Base-by-base conservation (phyloP, 2,797 vertebrate genomes). In the Catostomus latipinnis region DNA sequence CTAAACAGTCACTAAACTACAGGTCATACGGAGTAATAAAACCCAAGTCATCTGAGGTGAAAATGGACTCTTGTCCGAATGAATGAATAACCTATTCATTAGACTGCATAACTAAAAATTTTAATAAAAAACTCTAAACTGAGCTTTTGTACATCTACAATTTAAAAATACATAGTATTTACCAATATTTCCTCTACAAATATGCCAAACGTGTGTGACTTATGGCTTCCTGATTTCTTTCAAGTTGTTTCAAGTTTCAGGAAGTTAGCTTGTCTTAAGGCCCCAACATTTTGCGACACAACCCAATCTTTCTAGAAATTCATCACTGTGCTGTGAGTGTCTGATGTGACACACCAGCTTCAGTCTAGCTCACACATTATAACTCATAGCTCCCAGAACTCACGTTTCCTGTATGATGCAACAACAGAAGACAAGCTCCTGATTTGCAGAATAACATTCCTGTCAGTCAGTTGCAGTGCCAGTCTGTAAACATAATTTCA, bases 281-380 rank as follows among this genome's bases (percentile, higher is more conserved):
- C 4, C 34, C 22, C 18, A 9, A n/a, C n/a, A 8, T 62, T 14
- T 70, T 4, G 16, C 18, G 43, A 70, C 67, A 62, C 72, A 68
- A 62, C 46, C 11, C 49, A 62, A 71, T 71, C 58, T 34, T 56
- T 63, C 69, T 8, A 34, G 45, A 68, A 74, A 81, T 73, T 22
- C 71, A 68, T 62, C 34, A 22, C 43, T 68, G 45, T 43, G 14
- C 70, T 49, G 43, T 13, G 54, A 73, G 6, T 16, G 49, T 56
- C 58, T 56, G 14, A 72, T 45, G 52, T 57, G 71, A 43, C n/a
- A 73, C 49, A 63, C 12, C 34, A 72, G 16, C n/a, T 49, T 78
- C 45, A 57, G 53, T 56, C 63, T 5, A 54, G 18, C 56, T 50
- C 45, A 50, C 65, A n/a, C 16, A 63, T 13, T 76, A 56, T 34